Base-by-base conservation (phyloP, 2,888 invertebrate genomes). In the Aproaerema taeniolella region DNA sequence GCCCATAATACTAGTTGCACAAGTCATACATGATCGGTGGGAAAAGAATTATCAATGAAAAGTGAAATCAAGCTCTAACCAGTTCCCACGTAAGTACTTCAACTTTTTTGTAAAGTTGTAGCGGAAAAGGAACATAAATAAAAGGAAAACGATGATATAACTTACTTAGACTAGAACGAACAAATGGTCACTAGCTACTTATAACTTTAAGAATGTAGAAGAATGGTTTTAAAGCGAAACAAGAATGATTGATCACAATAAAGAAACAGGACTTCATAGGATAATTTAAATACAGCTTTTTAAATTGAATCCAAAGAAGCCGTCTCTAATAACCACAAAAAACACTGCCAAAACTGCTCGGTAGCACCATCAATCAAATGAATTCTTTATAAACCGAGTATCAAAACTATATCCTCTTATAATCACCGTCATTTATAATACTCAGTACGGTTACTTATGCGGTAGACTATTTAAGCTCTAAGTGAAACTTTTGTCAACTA, bases 401-500 rank as follows among this genome's bases (percentile, higher is more conserved):
- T 35, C 28, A 28, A 28, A 35, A 35, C n/a, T 34, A 34, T 25
- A 35, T 35, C 35, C 28, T 35, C 35, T 35, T 28, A 35, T 35
- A 35, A 35, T 28, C 35, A 35, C 15, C 17, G 28, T 35, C 35
- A 35, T 35, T 35, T 35, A 35, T 35, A 28, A 35, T 28, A 10
- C 35, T 35, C 35, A 35, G 24, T 33, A 13, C 9, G 11, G n/a
- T 35, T 35, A 35, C 35, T 28, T 35, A 35, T 28, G 28, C 28
- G 20, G 20, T 35, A 35, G 11, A 35, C 35, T 35, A 15, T 35
- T 28, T 26, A 36, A 37, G 16, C 20, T 26, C 26, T 12, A 35
- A 42, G 42, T 42, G 42, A 42, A 42, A 42, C 35, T 36, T 38
- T 42, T 39, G 42, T 39, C 42, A 39, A 42, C 38, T 31, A 17